A percentile compares a stretch with the other conserved stretches of the same genome.
Conservation (phyloP, 2,797 vertebrate species). For the Gymnothorax javanicus region DNA sequence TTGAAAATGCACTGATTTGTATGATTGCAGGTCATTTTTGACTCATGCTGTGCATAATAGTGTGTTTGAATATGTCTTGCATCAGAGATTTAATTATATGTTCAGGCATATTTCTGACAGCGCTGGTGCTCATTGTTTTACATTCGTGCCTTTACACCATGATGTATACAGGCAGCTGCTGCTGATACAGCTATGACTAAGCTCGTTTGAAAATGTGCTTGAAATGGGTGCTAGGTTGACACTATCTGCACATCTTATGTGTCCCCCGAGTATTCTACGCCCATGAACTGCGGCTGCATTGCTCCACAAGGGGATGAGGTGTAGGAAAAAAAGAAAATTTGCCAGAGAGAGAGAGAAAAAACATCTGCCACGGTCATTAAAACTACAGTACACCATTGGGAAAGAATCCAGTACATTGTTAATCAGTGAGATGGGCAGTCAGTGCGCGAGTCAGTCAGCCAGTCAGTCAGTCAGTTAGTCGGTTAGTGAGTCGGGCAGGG, state of each 20-base stretch:
- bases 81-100: neutral
- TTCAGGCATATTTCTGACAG: neutral
- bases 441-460: neutral
- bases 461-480: neutral
- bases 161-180: neutral
- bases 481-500: neutral
- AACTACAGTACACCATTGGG: neutral
- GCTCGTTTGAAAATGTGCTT: neutral
- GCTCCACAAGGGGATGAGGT: neutral
- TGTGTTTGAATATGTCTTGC: no score
- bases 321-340: neutral
- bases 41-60: no score
- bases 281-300: conserved; percentile 9
- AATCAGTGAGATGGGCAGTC: neutral
- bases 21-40: no score
- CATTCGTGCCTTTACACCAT: neutral
- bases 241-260: neutral
- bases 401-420: neutral
- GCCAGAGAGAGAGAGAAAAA: neutral
- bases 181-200: neutral
- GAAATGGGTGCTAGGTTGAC: neutral
- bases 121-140: neutral
- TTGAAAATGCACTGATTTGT: no score
- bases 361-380: neutral
- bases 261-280: neutral